phyloP scores from a whole-genome alignment of 1,140 invertebrate genomes.

The Trachymyrmex cornetzi region DNA sequence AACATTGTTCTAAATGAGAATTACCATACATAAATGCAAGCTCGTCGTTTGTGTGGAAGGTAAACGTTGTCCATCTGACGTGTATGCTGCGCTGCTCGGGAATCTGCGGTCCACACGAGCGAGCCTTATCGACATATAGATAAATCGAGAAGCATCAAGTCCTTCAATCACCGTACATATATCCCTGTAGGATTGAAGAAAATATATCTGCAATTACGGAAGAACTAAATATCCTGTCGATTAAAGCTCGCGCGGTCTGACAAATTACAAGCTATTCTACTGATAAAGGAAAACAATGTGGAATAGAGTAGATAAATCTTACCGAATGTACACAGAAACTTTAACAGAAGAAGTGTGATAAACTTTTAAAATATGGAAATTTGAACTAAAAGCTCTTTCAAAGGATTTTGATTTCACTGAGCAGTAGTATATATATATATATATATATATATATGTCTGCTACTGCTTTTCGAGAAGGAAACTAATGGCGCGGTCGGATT shows the following conservation, averaged over 20 bases:
- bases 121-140: conserved; percentile 18
- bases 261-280: conserved; percentile 45
- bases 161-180: background rate
- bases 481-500: conserved; percentile 55
- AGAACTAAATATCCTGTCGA: background rate
- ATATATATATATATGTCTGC: background rate
- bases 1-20: conserved; percentile 58
- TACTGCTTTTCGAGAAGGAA: conserved; percentile 28
- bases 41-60: conserved; percentile 20
- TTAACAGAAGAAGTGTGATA: conserved; percentile 38
- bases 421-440: background rate
- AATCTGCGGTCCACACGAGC: conserved; percentile 6
- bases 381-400: conserved; percentile 7
- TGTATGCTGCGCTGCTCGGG: background rate
- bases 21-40: conserved; percentile 52
- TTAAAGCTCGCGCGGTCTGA: conserved; percentile 20
- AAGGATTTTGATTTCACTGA: conserved; percentile 42
- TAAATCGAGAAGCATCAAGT: conserved; percentile 26
- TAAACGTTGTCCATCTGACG: conserved; percentile 40
- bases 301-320: conserved; percentile 32
- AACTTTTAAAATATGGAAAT: conserved; percentile 43
- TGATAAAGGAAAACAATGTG: conserved; percentile 7
- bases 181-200: background rate
- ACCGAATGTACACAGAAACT: background rate
- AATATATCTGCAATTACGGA: conserved; percentile 11